Evolutionary conservation across 2,888 invertebrate species (phyloP).

Genomic region (Andrena camellia): DNA sequence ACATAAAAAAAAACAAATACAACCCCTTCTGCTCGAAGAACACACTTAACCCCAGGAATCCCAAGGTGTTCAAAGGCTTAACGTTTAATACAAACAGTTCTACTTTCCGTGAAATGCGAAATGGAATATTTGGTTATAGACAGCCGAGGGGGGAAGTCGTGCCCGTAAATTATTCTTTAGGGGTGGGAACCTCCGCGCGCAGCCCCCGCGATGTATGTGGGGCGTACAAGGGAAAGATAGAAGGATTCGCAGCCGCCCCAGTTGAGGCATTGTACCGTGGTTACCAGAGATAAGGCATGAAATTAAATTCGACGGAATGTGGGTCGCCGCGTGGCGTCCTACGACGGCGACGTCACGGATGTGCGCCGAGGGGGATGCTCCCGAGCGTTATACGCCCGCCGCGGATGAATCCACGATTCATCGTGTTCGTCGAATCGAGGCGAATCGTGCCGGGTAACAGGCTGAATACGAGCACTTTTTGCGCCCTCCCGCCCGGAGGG

Average conservation of each 20-base stretch:
- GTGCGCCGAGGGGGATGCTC: slow-evolving; percentile 17
- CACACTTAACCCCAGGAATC: too few species aligned
- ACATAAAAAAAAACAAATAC: too few species aligned
- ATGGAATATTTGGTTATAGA: slow-evolving; percentile 17
- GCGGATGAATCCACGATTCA: slow-evolving; percentile 31
- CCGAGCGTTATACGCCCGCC: slow-evolving; percentile 29
- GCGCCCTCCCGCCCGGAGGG: too few species aligned
- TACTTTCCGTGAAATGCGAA: too few species aligned
- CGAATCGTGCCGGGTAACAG: neutral
- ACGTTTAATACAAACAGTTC: too few species aligned
- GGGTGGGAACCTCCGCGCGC: too few species aligned
- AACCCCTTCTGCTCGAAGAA: too few species aligned
- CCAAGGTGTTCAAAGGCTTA: too few species aligned
- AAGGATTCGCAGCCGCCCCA: slow-evolving; percentile 76
- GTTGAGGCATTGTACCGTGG: slow-evolving; percentile 76
- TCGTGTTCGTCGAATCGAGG: slow-evolving; percentile 23
- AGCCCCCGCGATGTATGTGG: slow-evolving; percentile 42
- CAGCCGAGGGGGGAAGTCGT: too few species aligned
- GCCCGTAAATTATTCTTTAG: too few species aligned
- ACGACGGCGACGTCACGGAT: slow-evolving; percentile 33
- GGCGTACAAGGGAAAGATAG: slow-evolving; percentile 62
- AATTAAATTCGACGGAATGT: slow-evolving; percentile 81
- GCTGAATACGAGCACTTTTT: neutral
- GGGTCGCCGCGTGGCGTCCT: slow-evolving; percentile 73
- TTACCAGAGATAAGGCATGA: slow-evolving; percentile 80